A percentile compares a stretch with the other conserved stretches of the same genome.
Conservation (phyloP, 2,797 vertebrate genomes). For the Momotus momota region DNA sequence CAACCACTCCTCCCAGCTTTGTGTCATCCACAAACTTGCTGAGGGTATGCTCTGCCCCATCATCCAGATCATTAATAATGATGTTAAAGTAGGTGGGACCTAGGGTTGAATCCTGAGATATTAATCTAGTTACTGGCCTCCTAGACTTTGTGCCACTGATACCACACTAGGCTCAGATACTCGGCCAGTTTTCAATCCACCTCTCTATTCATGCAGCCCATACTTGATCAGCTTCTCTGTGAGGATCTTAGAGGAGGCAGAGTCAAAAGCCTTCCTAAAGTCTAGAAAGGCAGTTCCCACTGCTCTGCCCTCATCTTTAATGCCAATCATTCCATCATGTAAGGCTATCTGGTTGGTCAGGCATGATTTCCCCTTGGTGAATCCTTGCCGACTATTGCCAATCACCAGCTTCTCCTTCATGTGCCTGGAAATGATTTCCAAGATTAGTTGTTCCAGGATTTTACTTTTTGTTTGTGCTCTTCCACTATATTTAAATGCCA, state of each 20-base stretch:
- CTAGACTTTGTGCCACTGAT: too few species aligned
- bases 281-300: fast-evolving
- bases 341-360: not conserved
- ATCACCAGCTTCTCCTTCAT: not conserved
- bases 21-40: not conserved
- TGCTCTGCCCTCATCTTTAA: not conserved
- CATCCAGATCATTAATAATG: not conserved
- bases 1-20: not conserved
- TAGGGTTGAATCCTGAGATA: not conserved
- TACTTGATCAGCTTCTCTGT: not conserved
- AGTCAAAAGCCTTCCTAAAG: not conserved
- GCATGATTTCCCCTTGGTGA: not conserved
- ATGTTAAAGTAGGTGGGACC: too few species aligned
- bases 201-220: not conserved
- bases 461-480: not conserved
- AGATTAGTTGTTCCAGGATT: not conserved
- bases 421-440: not conserved
- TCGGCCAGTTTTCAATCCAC: not conserved
- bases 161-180: fast-evolving
- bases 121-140: fast-evolving
- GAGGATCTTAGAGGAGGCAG: not conserved
- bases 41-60: not conserved
- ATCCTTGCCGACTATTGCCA: not conserved
- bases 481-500: not conserved
- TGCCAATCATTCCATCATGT: too few species aligned